A percentile compares a stretch with the other conserved stretches of the same genome.
Evolutionary conservation across 2,888 invertebrate genomes (phyloP).

Genomic region (Agrotis exclamationis): DNA sequence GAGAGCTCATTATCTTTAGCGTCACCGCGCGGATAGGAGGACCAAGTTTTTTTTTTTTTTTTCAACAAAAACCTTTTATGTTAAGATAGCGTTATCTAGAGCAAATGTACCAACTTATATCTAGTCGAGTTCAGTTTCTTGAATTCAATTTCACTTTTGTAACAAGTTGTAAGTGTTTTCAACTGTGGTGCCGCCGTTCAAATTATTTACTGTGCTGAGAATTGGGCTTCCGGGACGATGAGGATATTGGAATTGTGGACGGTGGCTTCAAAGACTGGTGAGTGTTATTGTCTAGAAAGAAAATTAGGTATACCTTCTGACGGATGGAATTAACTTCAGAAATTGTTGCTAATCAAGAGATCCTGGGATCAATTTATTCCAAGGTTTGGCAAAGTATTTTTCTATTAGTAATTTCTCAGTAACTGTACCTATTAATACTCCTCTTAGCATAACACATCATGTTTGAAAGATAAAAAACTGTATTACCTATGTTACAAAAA

Average conservation of each 20-base stretch:
- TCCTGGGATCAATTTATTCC: too few species aligned
- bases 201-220: slow-evolving; percentile 48
- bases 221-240: slow-evolving; percentile 27
- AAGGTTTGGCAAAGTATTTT: too few species aligned
- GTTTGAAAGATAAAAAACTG: too few species aligned
- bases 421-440: too few species aligned
- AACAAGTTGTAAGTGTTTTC: slow-evolving; percentile 61
- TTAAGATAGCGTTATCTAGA: slow-evolving; percentile 64
- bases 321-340: too few species aligned
- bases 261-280: not conserved
- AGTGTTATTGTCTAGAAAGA: not conserved
- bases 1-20: slow-evolving; percentile 70
- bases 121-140: slow-evolving; percentile 56
- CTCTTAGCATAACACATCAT: too few species aligned
- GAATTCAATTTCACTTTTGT: slow-evolving; percentile 64
- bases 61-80: slow-evolving; percentile 61
- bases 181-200: slow-evolving; percentile 33
- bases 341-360: too few species aligned
- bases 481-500: too few species aligned
- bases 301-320: too few species aligned
- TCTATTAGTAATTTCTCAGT: too few species aligned
- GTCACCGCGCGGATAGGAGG: slow-evolving; percentile 57
- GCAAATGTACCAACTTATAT: slow-evolving; percentile 63
- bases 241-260: slow-evolving; percentile 14
- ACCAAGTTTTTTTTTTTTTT: slow-evolving; percentile 63